These are phyloP conservation scores for Sciurus niger DNA, from an alignment of 2,113 vertebrate genomes.

Conservation along the genomic window DNA sequence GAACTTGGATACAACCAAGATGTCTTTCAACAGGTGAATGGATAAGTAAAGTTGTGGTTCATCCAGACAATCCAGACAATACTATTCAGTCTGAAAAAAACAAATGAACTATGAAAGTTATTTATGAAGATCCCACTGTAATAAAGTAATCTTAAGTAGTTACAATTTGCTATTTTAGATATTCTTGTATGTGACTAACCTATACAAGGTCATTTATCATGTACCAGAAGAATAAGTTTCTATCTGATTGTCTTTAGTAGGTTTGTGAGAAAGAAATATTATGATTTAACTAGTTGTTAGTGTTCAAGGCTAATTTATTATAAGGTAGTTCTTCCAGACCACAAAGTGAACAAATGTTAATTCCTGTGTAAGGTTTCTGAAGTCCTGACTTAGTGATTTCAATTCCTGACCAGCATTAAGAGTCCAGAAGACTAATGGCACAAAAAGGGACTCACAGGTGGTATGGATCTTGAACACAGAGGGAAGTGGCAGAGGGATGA, in stretches of 20 bases:
- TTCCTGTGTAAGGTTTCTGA: background rate
- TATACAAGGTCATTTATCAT: background rate
- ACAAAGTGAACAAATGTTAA: background rate
- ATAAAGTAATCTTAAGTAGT: background rate
- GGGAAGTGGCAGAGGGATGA: background rate
- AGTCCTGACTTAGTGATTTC: background rate
- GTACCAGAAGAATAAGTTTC: background rate
- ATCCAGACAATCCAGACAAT: background rate
- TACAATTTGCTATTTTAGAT: background rate
- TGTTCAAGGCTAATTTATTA: constrained; percentile 29
- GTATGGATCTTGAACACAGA: fast-evolving
- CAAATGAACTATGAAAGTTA: background rate
- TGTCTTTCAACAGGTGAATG: background rate
- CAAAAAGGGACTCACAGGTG: background rate
- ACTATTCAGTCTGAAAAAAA: background rate
- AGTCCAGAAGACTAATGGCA: background rate
- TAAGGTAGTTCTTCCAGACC: constrained; percentile 19
- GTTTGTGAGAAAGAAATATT: background rate
- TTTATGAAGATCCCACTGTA: background rate
- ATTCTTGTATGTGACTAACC: constrained; percentile 2
- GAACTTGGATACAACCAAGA: background rate
- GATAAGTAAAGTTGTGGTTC: background rate
- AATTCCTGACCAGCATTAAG: background rate
- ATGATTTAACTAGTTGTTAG: background rate
- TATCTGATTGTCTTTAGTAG: background rate